These are phyloP conservation scores for Agrotis puta DNA, from an alignment of 2,888 invertebrate species.

Conservation along the genomic window DNA sequence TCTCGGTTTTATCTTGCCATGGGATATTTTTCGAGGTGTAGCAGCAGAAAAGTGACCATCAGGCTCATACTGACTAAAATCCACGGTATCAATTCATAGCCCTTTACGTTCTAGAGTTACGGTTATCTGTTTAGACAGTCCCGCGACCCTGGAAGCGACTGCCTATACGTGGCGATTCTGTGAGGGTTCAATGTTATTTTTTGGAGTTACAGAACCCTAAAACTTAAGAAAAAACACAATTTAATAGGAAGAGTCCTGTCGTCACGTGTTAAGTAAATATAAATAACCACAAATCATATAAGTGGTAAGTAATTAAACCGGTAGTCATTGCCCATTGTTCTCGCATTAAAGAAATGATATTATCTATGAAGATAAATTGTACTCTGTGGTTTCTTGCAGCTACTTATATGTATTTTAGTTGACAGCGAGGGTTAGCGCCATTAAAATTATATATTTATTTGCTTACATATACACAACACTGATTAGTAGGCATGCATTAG, in stretches of 20 bases:
- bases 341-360: constrained; percentile 31
- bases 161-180: too few species aligned
- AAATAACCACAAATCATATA: constrained; percentile 35
- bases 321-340: constrained; percentile 43
- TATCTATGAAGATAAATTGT: constrained; percentile 26
- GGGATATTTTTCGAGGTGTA: too few species aligned
- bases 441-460: too few species aligned
- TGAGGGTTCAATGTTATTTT: neutral
- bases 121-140: too few species aligned
- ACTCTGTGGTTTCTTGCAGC: constrained; percentile 2
- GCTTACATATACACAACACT: too few species aligned
- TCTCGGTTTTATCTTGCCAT: too few species aligned
- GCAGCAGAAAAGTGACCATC: too few species aligned
- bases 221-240: neutral
- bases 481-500: too few species aligned
- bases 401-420: neutral
- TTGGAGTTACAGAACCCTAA: neutral
- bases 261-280: constrained; percentile 22
- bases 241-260: constrained; percentile 33
- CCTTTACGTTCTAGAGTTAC: too few species aligned
- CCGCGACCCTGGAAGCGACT: too few species aligned
- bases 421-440: neutral
- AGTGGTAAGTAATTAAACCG: constrained; percentile 23
- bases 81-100: too few species aligned
- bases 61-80: too few species aligned